Evolutionary conservation across 1,140 invertebrate species (phyloP), one percentile per base, ranked within the genome.

Genomic region (Ceratoteleas bidentatus): DNA sequence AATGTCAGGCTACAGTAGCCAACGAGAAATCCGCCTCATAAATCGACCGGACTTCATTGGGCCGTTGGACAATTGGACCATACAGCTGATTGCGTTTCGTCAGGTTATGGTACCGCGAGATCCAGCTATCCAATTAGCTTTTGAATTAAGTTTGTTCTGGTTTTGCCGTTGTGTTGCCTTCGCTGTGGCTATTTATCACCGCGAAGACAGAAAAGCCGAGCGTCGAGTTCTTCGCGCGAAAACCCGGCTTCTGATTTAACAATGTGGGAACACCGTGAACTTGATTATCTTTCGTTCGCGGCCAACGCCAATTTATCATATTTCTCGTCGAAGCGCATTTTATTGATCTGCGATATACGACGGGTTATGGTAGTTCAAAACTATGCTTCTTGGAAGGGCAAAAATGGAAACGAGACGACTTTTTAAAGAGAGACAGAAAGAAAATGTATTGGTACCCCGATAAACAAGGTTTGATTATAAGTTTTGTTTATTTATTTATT

Each of bases 191-290:
- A 84, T 84, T 84, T 76, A 84, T 84, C 78, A 84, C 72, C 38
- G 15, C 38, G 68, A 69, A 81, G 77, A 84, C 77, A 81, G 66
- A 77, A 77, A 60, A 58, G n/a, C 16, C 54, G 53, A 61, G 53
- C 75, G 75, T 65, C 61, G 62, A 82, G 43, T 45, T 64, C 61
- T 60, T 70, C 61, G 54, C 58, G 57, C 58, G 60, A 74, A 65
- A 65, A 47, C 70, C 64, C 62, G 47, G 74, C 58, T 54, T 76
- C 64, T 64, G 70, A 73, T 81, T 70, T 72, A 81, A 84, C 83
- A 82, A 84, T 84, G 74, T 84, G 69, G 73, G 83, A 82, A 81
- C 69, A 81, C 58, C 62, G 66, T 78, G 75, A 72, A 68, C 70
- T 80, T 68, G 68, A 78, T 83, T 79, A 74, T 83, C 65, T 70